Conservation (phyloP, 2,113 vertebrate genomes). For the Sclerurus mexicanus region DNA sequence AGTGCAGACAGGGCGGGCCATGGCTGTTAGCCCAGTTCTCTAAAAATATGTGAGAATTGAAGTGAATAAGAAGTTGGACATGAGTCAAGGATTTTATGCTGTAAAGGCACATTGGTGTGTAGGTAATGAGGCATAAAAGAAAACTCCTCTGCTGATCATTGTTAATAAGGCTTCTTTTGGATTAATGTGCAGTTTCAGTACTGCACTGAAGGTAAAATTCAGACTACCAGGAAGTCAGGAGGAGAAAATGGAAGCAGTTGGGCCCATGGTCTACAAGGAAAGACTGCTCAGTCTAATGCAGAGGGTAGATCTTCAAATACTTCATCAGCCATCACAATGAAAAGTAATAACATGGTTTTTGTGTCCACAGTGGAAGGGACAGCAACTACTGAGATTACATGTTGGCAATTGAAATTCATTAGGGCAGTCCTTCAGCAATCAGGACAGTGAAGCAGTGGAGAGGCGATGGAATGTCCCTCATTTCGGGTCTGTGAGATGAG, state of each 20-base stretch:
- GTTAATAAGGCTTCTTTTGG: not conserved
- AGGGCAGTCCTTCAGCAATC: not conserved
- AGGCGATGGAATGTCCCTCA: not conserved
- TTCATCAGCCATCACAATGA: not conserved
- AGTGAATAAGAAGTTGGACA: not conserved
- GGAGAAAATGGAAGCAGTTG: not conserved
- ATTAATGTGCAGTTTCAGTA: not conserved
- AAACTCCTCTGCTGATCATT: not conserved
- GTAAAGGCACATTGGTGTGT: not conserved
- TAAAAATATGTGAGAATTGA: not conserved
- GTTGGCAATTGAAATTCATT: conserved; percentile 5
- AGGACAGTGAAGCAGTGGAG: not conserved
- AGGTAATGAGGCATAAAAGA: not conserved
- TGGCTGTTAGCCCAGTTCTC: not conserved
- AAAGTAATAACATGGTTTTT: not conserved
- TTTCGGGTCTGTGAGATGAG: not conserved
- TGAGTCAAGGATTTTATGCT: not conserved
- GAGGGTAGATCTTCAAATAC: not conserved
- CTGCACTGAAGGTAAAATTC: not conserved
- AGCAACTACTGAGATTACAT: not conserved
- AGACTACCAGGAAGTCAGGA: not conserved
- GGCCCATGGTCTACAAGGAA: not conserved
- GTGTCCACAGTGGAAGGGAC: not conserved
- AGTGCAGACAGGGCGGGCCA: not conserved
- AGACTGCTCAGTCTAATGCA: not conserved